Conservation (phyloP, 2,797 vertebrate genomes). For the Arctocebus calabarensis region DNA sequence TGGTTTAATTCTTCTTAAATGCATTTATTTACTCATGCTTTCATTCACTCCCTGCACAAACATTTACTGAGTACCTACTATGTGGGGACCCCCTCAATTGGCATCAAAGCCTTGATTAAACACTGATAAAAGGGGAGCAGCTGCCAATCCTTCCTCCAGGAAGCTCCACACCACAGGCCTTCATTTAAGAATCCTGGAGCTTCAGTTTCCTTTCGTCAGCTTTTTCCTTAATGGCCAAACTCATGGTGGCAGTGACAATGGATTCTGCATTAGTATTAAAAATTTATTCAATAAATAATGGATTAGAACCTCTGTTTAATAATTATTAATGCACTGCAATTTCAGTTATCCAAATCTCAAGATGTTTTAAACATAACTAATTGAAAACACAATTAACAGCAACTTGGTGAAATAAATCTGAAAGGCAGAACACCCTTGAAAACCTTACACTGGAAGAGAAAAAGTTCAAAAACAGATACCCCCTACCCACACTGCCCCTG, state of each 20-base stretch:
- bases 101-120: constrained; percentile 73
- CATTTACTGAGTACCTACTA: constrained; percentile 72
- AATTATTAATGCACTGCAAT: constrained; percentile 84
- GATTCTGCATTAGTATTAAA: constrained; percentile 85
- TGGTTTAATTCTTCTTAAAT: constrained; percentile 64
- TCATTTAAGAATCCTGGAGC: constrained; percentile 67
- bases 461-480: constrained; percentile 38
- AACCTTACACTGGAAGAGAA: constrained; percentile 48
- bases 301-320: constrained; percentile 84
- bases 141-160: constrained; percentile 62
- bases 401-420: constrained; percentile 81
- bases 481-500: not conserved
- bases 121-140: constrained; percentile 62
- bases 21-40: constrained; percentile 50
- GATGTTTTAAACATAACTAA: constrained; percentile 85
- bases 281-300: constrained; percentile 85
- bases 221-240: constrained; percentile 83
- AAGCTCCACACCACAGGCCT: constrained; percentile 67
- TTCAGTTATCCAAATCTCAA: constrained; percentile 82
- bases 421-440: constrained; percentile 81
- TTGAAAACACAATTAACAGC: constrained; percentile 84
- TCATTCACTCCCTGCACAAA: constrained; percentile 48
- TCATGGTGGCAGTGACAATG: constrained; percentile 83
- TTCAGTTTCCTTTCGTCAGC: constrained; percentile 80
- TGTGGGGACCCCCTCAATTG: constrained; percentile 24